phyloP scores from a whole-genome alignment of 2,888 invertebrate genomes.

The Oasisia sp. region DNA sequence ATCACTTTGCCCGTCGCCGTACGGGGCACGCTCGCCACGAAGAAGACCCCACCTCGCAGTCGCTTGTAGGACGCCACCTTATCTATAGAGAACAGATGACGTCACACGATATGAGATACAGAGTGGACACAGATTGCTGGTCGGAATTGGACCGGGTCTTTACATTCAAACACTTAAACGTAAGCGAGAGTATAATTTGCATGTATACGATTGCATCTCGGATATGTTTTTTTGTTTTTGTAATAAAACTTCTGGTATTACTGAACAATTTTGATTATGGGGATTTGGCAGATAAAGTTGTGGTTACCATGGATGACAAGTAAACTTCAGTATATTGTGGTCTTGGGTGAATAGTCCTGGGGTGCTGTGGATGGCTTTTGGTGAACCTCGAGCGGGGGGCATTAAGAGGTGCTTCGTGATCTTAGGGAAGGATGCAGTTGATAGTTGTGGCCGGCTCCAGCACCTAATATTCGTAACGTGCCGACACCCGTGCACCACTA shows the following conservation, averaged over 20 bases:
- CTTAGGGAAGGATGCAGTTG: too few relatives aligned
- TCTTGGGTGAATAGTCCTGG: too few relatives aligned
- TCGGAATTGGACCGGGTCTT: not conserved
- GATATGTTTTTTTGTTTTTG: not conserved
- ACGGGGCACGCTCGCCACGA: constrained; percentile 31
- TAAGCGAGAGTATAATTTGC: not conserved
- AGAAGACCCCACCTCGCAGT: constrained; percentile 35
- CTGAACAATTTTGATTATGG: too few relatives aligned
- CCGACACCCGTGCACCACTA: too few relatives aligned
- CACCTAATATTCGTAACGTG: too few relatives aligned
- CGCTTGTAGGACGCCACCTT: constrained; percentile 34
- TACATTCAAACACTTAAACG: not conserved
- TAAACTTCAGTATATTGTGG: too few relatives aligned
- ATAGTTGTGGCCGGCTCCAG: too few relatives aligned
- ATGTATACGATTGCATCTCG: not conserved
- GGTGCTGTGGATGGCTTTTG: too few relatives aligned
- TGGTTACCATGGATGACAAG: not conserved
- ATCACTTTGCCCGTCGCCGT: constrained; percentile 31
- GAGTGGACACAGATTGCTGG: not conserved
- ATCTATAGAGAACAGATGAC: constrained; percentile 17
- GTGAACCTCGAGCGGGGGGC: too few relatives aligned
- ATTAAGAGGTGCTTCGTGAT: too few relatives aligned
- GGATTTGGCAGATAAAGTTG: not conserved
- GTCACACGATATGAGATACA: not conserved
- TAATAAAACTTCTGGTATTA: not conserved